Conservation (phyloP, 2,797 vertebrate species). For the Brachymystax lenok region DNA sequence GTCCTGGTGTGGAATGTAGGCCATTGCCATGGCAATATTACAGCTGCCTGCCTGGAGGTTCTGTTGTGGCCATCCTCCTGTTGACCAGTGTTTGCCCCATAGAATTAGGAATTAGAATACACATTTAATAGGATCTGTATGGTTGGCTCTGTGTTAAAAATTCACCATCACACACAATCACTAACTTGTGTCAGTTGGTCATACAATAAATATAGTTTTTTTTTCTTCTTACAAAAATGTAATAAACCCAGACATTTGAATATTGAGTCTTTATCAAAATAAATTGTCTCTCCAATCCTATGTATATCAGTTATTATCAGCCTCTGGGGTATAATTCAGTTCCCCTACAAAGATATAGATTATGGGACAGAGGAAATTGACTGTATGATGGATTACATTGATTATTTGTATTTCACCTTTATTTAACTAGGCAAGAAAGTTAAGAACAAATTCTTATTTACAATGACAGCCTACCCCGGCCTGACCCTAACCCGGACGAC, state of each 20-base stretch:
- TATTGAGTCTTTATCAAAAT: background rate
- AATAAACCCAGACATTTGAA: background rate
- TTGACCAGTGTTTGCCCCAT: slow-evolving; percentile 39
- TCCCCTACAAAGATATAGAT: background rate
- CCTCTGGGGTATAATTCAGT: background rate
- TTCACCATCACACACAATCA: slow-evolving; percentile 3
- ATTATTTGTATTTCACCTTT: background rate
- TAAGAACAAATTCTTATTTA: too few species aligned
- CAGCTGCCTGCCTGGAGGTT: slow-evolving; percentile 65
- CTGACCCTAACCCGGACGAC: too few species aligned
- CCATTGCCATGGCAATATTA: slow-evolving; percentile 68
- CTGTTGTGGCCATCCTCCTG: slow-evolving; percentile 52
- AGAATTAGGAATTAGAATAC: too few species aligned
- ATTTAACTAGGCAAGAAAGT: too few species aligned
- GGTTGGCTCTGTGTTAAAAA: slow-evolving; percentile 6
- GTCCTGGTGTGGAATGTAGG: slow-evolving; percentile 71
- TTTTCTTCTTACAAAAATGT: background rate
- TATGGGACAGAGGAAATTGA: background rate
- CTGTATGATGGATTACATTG: background rate
- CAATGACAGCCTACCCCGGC: too few species aligned
- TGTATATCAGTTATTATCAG: background rate
- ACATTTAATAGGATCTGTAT: too few species aligned
- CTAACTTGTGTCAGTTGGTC: background rate
- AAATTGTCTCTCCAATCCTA: background rate
- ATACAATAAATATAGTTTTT: background rate